Percentiles rank a stretch among this genome's conserved stretches.
Conservation (phyloP, 2,888 invertebrate species). For the Bombylius discolor region DNA sequence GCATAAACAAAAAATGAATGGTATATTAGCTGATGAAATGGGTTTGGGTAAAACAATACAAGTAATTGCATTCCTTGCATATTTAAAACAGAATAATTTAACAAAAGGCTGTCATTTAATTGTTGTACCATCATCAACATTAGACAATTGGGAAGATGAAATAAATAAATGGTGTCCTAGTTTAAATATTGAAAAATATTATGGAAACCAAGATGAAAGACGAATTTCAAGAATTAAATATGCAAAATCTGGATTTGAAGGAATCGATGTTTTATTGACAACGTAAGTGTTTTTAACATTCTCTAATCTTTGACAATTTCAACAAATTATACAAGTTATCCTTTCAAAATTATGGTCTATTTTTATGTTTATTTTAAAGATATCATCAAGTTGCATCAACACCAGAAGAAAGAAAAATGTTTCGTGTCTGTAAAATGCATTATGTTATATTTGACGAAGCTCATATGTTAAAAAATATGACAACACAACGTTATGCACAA, state of each 20-base stretch:
- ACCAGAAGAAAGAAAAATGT: conserved; percentile 80
- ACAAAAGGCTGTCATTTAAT: conserved; percentile 73
- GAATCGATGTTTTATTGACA: conserved; percentile 74
- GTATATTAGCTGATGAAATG: conserved; percentile 97
- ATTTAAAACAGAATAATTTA: conserved; percentile 67
- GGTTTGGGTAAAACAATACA: conserved; percentile 89
- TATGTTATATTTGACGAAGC: conserved; percentile 96
- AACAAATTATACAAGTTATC: not conserved
- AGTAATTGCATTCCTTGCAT: conserved; percentile 82
- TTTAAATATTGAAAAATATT: conserved; percentile 72
- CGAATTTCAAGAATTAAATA: conserved; percentile 62
- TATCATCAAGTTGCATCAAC: conserved; percentile 43
- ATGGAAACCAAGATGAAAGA: conserved; percentile 76
- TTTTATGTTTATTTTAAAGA: not conserved
- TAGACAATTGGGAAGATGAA: conserved; percentile 80
- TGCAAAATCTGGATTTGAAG: conserved; percentile 54
- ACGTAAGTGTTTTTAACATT: conserved; percentile 50
- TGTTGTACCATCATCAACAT: conserved; percentile 91
- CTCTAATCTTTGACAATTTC: too few species aligned
- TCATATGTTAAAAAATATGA: conserved; percentile 97
- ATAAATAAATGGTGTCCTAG: conserved; percentile 64
- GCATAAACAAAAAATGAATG: conserved; percentile 79
- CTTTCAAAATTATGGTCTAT: not conserved
- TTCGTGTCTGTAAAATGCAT: conserved; percentile 76
- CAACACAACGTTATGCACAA: conserved; percentile 78